phyloP scores from a whole-genome alignment of 92 coral and sea anemone species.

The Montipora capitata region DNA sequence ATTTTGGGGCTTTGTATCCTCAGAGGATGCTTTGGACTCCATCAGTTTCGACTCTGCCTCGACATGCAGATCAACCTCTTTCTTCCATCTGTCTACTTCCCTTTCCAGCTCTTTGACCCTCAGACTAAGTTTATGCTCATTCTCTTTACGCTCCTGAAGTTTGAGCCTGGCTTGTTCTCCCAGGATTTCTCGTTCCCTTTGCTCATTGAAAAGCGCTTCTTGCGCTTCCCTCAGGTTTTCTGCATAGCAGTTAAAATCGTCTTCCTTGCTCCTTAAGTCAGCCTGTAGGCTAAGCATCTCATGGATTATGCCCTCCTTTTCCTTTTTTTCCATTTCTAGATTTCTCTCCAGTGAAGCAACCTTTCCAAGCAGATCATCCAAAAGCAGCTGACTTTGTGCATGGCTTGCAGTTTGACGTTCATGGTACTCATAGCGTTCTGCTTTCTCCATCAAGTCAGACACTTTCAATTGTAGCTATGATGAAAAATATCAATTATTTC shows the following conservation, averaged over 20 bases:
- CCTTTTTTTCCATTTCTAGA: conserved; percentile 53
- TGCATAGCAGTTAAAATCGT: conserved; percentile 28
- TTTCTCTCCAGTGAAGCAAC: conserved; percentile 30
- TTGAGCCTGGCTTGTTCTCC: conserved; percentile 85
- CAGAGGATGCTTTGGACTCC: conserved; percentile 41
- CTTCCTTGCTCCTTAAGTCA: conserved; percentile 64
- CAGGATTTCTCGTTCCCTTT: conserved; percentile 76
- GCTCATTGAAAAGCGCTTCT: conserved; percentile 58
- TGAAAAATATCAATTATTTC: neutral
- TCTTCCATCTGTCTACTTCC: conserved; percentile 88
- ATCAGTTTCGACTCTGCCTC: conserved; percentile 83
- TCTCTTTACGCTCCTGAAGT: conserved; percentile 62
- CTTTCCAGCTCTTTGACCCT: conserved; percentile 55
- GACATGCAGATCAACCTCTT: conserved; percentile 82
- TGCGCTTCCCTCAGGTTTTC: conserved; percentile 49
- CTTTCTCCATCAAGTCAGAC: conserved; percentile 10
- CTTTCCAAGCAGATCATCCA: conserved; percentile 25
- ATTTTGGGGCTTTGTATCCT: conserved; percentile 30
- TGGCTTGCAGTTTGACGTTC: conserved; percentile 21
- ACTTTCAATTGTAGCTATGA: conserved; percentile 29
- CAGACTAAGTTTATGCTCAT: conserved; percentile 46
- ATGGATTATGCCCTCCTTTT: conserved; percentile 82
- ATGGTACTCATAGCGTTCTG: neutral
- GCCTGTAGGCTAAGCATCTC: conserved; percentile 91
- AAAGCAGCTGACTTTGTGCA: conserved; percentile 15